These are phyloP conservation scores for Andrena bicolor DNA, from an alignment of 2,888 invertebrate genomes.

Conservation along the genomic window DNA sequence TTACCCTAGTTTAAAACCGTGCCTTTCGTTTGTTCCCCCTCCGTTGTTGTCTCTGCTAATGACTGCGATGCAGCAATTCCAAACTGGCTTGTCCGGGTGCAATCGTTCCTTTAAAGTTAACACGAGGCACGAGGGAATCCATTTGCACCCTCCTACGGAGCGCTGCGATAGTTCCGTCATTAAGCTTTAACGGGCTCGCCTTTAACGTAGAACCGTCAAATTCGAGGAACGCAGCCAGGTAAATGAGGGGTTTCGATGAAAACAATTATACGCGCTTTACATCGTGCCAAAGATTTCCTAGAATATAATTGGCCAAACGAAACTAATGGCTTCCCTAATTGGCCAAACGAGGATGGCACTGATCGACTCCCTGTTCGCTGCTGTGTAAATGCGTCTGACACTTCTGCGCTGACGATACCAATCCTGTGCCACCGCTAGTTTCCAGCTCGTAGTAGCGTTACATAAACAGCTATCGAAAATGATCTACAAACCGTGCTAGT, in stretches of 20 bases:
- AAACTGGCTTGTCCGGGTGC: constrained; percentile 15
- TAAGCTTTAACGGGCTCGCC: neutral
- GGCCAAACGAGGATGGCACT: neutral
- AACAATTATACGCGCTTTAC: neutral
- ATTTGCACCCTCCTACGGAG: neutral
- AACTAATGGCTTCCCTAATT: neutral
- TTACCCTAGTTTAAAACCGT: constrained; percentile 71
- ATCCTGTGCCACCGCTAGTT: too few species aligned
- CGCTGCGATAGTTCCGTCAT: neutral
- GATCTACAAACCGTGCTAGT: constrained; percentile 53
- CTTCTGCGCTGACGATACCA: neutral
- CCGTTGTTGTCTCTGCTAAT: constrained; percentile 43
- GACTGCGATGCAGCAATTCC: constrained; percentile 43
- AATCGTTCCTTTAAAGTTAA: constrained; percentile 26
- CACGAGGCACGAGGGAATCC: constrained; percentile 17
- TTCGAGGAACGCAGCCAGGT: neutral
- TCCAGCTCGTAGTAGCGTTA: neutral
- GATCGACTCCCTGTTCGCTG: neutral
- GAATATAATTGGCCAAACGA: neutral
- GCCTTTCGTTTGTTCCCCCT: constrained; percentile 61
- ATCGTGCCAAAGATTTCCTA: constrained; percentile 8
- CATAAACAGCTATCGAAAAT: constrained; percentile 26
- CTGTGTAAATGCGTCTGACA: constrained; percentile 6
- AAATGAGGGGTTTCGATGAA: neutral
- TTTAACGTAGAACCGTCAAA: neutral